Percentiles rank a stretch among this genome's conserved stretches.
Conservation (phyloP, 2,888 invertebrate genomes). For the Zonitis immaculata region DNA sequence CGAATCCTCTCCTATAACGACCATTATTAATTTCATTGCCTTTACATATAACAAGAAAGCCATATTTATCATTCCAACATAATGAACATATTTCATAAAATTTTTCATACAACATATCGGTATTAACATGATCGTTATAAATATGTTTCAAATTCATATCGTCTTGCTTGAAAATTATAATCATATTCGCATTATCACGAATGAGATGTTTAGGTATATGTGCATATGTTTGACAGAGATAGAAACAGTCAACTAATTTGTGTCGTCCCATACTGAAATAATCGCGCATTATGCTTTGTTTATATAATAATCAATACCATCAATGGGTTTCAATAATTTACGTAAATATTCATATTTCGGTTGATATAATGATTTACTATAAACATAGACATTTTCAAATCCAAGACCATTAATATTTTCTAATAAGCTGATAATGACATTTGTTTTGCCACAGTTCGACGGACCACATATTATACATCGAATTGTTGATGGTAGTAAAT, state of each 20-base stretch:
- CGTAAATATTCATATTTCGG: constrained; percentile 32
- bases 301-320: constrained; percentile 28
- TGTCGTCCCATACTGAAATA: constrained; percentile 37
- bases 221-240: constrained; percentile 24
- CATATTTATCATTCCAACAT: constrained; percentile 8
- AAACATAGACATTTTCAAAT: constrained; percentile 42
- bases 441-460: constrained; percentile 41
- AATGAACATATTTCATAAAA: constrained; percentile 5
- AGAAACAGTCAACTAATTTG: constrained; percentile 34
- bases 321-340: constrained; percentile 16
- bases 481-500: background rate
- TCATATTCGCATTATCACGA: constrained; percentile 36
- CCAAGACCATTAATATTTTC: constrained; percentile 36
- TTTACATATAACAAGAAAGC: constrained; percentile 18
- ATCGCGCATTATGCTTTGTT: constrained; percentile 28
- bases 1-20: constrained; percentile 19
- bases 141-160: constrained; percentile 34
- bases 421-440: constrained; percentile 37
- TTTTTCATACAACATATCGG: constrained; percentile 3
- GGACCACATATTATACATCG: background rate
- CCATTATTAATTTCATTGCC: constrained; percentile 26
- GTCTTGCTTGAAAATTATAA: constrained; percentile 34
- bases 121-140: constrained; percentile 15
- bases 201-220: constrained; percentile 37
- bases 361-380: constrained; percentile 35